Percentiles rank a stretch among this genome's conserved stretches.
Evolutionary conservation across 2,113 vertebrate species (phyloP).

Genomic region (Lepus americanus): DNA sequence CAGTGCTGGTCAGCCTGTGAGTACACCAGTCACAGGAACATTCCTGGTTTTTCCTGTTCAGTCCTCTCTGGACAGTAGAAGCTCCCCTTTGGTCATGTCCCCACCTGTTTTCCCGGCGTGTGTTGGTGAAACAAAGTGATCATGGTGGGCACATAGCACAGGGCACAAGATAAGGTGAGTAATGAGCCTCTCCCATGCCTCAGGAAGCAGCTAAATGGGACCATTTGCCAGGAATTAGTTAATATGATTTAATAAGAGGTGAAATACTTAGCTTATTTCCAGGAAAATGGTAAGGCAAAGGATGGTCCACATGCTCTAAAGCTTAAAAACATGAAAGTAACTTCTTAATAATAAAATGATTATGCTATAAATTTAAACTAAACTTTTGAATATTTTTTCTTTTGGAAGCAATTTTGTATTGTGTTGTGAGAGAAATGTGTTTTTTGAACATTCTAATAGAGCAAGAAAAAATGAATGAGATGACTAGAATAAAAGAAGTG

Average conservation of each 20-base stretch:
- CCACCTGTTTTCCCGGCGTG: not conserved
- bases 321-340: not conserved
- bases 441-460: not conserved
- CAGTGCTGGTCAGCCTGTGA: fast-evolving
- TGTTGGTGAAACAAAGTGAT: not conserved
- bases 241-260: not conserved
- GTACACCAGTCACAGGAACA: not conserved
- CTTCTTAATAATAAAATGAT: not conserved
- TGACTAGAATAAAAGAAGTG: not conserved
- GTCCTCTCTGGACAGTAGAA: not conserved
- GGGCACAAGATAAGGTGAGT: no score
- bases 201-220: not conserved
- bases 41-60: not conserved
- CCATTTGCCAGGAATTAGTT: not conserved
- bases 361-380: not conserved
- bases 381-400: not conserved
- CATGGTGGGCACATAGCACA: not conserved
- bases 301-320: not conserved
- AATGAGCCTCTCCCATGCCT: not conserved
- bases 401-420: not conserved
- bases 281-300: not conserved
- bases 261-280: not conserved
- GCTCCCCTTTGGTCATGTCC: not conserved
- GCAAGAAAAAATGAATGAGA: not conserved
- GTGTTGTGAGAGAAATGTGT: constrained; percentile 1